Evolutionary conservation across 1,140 invertebrate genomes (phyloP).

Genomic region (Ips nitidus): DNA sequence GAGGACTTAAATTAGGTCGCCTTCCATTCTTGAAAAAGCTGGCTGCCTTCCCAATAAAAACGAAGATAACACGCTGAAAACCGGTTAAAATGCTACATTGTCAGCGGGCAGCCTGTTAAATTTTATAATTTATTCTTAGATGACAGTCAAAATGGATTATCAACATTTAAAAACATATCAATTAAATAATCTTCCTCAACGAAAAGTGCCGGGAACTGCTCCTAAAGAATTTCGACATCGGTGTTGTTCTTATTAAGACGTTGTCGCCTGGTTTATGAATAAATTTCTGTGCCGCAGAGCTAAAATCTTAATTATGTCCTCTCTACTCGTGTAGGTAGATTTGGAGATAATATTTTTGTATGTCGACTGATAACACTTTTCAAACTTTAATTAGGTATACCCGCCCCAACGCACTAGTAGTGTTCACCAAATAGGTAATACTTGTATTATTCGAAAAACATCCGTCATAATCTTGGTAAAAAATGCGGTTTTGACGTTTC

Average conservation of each 20-base stretch:
- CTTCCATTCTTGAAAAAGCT: not conserved
- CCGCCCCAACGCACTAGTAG: no score
- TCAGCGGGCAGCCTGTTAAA: slow-evolving; percentile 34
- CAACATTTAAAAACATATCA: slow-evolving; percentile 37
- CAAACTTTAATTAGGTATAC: no score
- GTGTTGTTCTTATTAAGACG: slow-evolving; percentile 29
- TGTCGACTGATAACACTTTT: not conserved
- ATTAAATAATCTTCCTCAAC: slow-evolving; percentile 32
- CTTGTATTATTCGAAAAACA: not conserved
- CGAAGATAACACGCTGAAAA: slow-evolving; percentile 24
- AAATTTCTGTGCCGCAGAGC: slow-evolving; percentile 17
- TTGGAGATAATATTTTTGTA: slow-evolving; percentile 1
- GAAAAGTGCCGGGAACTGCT: slow-evolving; percentile 31
- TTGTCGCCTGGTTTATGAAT: slow-evolving; percentile 24
- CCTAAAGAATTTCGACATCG: slow-evolving; percentile 28
- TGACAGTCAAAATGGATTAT: slow-evolving; percentile 36
- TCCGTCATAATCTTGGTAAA: slow-evolving; percentile 28
- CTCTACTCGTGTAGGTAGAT: not conserved
- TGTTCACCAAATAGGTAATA: no score
- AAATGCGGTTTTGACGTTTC: slow-evolving; percentile 30
- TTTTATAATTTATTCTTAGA: slow-evolving; percentile 36
- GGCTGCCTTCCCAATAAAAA: slow-evolving; percentile 10
- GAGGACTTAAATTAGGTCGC: no score
- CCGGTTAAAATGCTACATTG: slow-evolving; percentile 31
- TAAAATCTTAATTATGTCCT: slow-evolving; percentile 5